These are phyloP conservation scores for Drosophila ananassae DNA, from an alignment of 1,140 invertebrate genomes.

Conservation along the genomic window DNA sequence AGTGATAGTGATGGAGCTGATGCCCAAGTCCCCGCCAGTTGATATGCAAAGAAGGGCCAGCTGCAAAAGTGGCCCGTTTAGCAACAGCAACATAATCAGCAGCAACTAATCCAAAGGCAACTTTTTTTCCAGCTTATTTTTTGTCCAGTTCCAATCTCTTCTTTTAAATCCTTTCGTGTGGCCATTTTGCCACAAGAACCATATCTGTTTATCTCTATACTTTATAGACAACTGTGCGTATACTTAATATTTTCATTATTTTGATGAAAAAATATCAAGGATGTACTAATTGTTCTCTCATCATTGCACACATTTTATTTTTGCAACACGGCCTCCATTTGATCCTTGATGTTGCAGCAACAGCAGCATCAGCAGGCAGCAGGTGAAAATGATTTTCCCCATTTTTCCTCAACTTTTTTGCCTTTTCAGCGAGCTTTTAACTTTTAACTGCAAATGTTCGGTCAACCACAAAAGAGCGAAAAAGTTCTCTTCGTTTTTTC, in stretches of 20 bases:
- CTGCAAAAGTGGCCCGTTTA: conserved; percentile 71
- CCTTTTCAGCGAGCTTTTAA: conserved; percentile 36
- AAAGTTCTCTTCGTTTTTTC: conserved; percentile 33
- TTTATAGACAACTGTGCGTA: too few relatives aligned
- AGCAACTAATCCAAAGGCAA: conserved; percentile 22
- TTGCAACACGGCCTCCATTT: conserved; percentile 14
- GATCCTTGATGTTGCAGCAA: conserved; percentile 59
- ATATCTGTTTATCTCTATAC: neutral
- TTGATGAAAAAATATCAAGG: neutral
- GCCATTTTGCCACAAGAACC: conserved; percentile 67
- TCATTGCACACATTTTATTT: conserved; percentile 1
- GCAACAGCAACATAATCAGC: conserved; percentile 51
- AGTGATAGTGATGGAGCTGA: neutral
- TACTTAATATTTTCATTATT: too few relatives aligned
- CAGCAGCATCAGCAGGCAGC: conserved; percentile 29
- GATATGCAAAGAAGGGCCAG: conserved; percentile 73
- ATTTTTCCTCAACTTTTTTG: conserved; percentile 36
- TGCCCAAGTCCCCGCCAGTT: conserved; percentile 12
- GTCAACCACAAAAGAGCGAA: conserved; percentile 54
- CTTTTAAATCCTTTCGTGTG: conserved; percentile 47
- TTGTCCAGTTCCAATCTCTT: conserved; percentile 57
- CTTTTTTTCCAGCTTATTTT: conserved; percentile 69
- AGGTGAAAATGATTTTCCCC: conserved; percentile 19
- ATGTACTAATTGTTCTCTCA: neutral
- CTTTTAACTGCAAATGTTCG: conserved; percentile 56